phyloP scores from a whole-genome alignment of 2,888 invertebrate species.

The Ceratothoa steindachneri region DNA sequence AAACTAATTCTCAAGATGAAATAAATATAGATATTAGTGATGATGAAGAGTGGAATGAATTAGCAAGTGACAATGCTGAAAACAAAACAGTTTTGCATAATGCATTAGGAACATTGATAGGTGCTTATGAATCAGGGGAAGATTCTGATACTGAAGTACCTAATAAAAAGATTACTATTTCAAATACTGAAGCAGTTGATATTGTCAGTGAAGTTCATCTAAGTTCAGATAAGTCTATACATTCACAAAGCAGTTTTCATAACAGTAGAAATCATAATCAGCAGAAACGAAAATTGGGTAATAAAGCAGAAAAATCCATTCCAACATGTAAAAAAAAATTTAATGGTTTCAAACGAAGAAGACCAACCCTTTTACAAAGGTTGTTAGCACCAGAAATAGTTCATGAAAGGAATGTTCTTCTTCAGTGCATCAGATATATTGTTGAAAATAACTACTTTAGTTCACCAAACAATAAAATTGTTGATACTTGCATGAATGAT shows the following conservation, averaged over 20 bases:
- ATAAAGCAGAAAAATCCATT: background rate
- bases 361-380: constrained; percentile 50
- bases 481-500: no score
- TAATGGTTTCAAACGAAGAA: constrained; percentile 23
- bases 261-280: constrained; percentile 49
- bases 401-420: constrained; percentile 77
- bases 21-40: constrained; percentile 26
- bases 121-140: constrained; percentile 57
- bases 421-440: constrained; percentile 79
- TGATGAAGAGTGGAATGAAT: constrained; percentile 29
- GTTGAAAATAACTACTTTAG: constrained; percentile 72
- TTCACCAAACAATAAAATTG: no score
- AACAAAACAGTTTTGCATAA: constrained; percentile 16
- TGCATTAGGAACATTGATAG: constrained; percentile 60
- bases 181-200: no score
- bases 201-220: no score
- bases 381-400: constrained; percentile 72
- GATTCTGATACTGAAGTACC: constrained; percentile 59
- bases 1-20: background rate
- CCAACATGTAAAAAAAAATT: background rate
- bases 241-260: no score
- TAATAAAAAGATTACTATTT: no score
- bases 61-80: background rate
- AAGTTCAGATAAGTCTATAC: no score
- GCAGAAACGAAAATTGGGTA: background rate